Conservation (phyloP, 2,113 vertebrate species). For the Proteles cristata region DNA sequence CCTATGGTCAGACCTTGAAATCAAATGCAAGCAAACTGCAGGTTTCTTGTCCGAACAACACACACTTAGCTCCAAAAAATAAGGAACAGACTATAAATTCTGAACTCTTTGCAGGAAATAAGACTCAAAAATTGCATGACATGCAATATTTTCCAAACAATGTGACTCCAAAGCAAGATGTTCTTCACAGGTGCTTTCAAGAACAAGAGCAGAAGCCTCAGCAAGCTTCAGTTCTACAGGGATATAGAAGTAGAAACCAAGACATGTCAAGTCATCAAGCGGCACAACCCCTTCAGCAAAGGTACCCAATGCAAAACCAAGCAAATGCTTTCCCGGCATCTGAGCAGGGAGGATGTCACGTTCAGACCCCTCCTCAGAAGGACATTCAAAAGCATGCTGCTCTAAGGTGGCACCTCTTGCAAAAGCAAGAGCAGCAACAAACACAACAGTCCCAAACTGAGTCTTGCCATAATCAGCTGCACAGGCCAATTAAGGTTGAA, state of each 20-base stretch:
- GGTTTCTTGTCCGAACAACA: slow-evolving; percentile 82
- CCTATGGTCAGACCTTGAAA: slow-evolving; percentile 80
- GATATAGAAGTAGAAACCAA: slow-evolving; percentile 78
- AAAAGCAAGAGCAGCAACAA: slow-evolving; percentile 92
- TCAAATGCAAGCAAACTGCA: slow-evolving; percentile 69
- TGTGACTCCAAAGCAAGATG: slow-evolving; percentile 87
- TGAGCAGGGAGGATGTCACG: slow-evolving; percentile 79
- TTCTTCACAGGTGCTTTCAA: slow-evolving; percentile 84
- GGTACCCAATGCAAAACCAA: slow-evolving; percentile 85
- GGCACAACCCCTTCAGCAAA: slow-evolving; percentile 75
- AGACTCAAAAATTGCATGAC: slow-evolving; percentile 84
- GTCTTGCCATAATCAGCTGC: slow-evolving; percentile 77
- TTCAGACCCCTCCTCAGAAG: slow-evolving; percentile 84
- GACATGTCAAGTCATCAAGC: slow-evolving; percentile 71
- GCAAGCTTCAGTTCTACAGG: slow-evolving; percentile 79
- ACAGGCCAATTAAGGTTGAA: slow-evolving; percentile 90
- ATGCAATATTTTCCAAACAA: slow-evolving; percentile 87
- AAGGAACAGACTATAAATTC: slow-evolving; percentile 67
- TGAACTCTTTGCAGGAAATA: slow-evolving; percentile 76
- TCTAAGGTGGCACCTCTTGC: slow-evolving; percentile 93
- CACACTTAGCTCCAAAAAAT: slow-evolving; percentile 80
- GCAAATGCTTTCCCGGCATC: slow-evolving; percentile 84
- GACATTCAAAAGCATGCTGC: slow-evolving; percentile 93
- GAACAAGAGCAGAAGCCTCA: slow-evolving; percentile 83
- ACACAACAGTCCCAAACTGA: slow-evolving; percentile 83